Evolutionary conservation across 2,888 invertebrate genomes (phyloP).

Genomic region (Drosophila neonasuta): DNA sequence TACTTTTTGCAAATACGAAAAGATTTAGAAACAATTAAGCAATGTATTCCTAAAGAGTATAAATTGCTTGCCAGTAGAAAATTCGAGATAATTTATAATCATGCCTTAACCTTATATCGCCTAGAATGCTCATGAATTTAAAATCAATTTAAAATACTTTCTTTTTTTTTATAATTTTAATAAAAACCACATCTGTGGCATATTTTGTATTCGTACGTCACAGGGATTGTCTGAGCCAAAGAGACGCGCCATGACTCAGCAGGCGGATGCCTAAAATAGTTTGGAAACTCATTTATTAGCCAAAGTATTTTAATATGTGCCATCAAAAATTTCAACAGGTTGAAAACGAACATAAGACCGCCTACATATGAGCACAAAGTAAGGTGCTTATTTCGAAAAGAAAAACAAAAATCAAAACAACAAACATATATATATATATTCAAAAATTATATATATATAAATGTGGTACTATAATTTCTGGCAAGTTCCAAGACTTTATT

Average conservation of each 20-base stretch:
- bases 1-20: not conserved
- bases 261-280: slow-evolving; percentile 59
- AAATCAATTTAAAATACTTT: not conserved
- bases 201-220: slow-evolving; percentile 51
- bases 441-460: not conserved
- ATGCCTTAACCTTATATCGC: not conserved
- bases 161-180: slow-evolving; percentile 3
- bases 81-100: not conserved
- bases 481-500: slow-evolving; percentile 43
- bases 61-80: not conserved
- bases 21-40: not conserved
- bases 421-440: too few species aligned
- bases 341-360: slow-evolving; percentile 42
- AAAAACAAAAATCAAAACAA: slow-evolving; percentile 18
- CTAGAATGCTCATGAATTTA: not conserved
- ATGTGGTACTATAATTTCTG: slow-evolving; percentile 32
- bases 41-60: not conserved
- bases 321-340: slow-evolving; percentile 57
- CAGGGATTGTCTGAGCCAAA: slow-evolving; percentile 38
- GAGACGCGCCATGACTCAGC: slow-evolving; percentile 66
- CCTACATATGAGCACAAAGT: slow-evolving; percentile 19
- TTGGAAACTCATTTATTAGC: slow-evolving; percentile 57
- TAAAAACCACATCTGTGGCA: slow-evolving; percentile 11
- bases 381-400: slow-evolving; percentile 26
- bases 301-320: slow-evolving; percentile 59